A percentile compares a stretch with the other conserved stretches of the same genome.
Conservation (phyloP, 2,797 vertebrate species). For the Bovichtus diacanthus region DNA sequence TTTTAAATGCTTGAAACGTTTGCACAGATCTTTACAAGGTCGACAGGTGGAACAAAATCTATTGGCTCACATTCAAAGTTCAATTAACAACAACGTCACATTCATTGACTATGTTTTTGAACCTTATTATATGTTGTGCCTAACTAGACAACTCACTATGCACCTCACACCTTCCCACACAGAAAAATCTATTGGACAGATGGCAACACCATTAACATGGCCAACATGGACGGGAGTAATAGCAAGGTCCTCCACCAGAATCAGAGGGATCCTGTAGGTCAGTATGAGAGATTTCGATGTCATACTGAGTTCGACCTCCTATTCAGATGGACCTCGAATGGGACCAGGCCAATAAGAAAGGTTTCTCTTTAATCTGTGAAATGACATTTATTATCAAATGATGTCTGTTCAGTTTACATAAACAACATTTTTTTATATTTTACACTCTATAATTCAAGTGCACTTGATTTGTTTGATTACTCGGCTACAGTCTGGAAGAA, state of each 20-base stretch:
- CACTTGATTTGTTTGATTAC: conserved; percentile 10
- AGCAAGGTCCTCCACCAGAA: conserved; percentile 98
- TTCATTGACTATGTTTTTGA: conserved; percentile 31
- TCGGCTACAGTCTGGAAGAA: conserved; percentile 2
- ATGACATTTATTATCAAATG: not conserved
- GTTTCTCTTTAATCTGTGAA: not conserved
- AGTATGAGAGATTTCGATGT: conserved; percentile 62
- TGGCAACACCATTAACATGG: conserved; percentile 97
- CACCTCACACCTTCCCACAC: conserved; percentile 32
- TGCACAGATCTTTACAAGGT: conserved; percentile 17
- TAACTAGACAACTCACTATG: conserved; percentile 39
- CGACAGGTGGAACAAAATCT: conserved; percentile 26
- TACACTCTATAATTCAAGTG: not conserved
- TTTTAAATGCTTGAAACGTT: conserved; percentile 14
- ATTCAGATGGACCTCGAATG: not conserved
- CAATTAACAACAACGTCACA: conserved; percentile 22
- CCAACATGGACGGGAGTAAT: conserved; percentile 98
- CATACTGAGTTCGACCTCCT: not conserved
- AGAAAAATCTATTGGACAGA: conserved; percentile 99
- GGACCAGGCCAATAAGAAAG: no score
- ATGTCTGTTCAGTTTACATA: not conserved
- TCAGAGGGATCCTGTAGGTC: conserved; percentile 97
- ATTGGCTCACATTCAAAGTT: conserved; percentile 14
- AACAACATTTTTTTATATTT: not conserved
- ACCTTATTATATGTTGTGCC: conserved; percentile 4